Percentiles rank a stretch among this genome's conserved stretches.
Evolutionary conservation across 2,888 invertebrate species (phyloP).

Genomic region (Amphipoea oculea): DNA sequence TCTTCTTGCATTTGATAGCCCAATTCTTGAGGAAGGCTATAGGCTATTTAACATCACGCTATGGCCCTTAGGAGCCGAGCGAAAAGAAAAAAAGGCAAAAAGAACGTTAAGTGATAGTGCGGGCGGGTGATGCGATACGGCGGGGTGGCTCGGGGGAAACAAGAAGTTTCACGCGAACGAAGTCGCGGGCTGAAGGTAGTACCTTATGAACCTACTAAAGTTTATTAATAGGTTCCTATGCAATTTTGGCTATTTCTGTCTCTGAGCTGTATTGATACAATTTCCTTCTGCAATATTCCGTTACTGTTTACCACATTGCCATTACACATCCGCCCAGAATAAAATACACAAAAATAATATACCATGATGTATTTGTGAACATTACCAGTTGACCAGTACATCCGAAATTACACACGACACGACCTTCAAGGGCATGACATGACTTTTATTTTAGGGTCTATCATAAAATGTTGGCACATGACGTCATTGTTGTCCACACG

Average conservation of each 20-base stretch:
- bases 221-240: background rate
- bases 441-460: constrained; percentile 63
- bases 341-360: constrained; percentile 21
- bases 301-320: constrained; percentile 13
- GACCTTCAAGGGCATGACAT: constrained; percentile 59
- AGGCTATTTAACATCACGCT: no score
- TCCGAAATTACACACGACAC: constrained; percentile 41
- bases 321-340: constrained; percentile 38
- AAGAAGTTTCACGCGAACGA: no score
- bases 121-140: no score
- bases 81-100: no score
- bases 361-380: constrained; percentile 42
- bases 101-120: no score
- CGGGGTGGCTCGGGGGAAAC: no score
- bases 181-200: no score
- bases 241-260: constrained; percentile 15
- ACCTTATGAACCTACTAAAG: background rate
- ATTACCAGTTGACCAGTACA: constrained; percentile 41
- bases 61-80: no score
- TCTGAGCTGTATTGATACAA: constrained; percentile 12
- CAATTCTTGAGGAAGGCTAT: no score
- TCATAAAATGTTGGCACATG: constrained; percentile 48
- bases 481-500: constrained; percentile 46
- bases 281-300: constrained; percentile 36
- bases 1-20: no score